Conservation (phyloP, 1,140 invertebrate genomes). For the Cotesia vestalis region DNA sequence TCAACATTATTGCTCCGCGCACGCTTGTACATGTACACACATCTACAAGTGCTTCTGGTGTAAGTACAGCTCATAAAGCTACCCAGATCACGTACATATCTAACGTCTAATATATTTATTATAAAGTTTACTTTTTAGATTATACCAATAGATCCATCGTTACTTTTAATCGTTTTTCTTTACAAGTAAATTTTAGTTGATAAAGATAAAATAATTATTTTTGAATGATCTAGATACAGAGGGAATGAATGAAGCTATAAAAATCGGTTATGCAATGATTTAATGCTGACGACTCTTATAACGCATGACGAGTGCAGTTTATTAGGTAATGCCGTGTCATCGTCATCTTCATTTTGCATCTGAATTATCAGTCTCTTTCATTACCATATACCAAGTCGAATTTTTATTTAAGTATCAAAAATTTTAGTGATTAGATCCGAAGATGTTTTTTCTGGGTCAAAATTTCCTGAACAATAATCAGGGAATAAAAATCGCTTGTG, state of each 20-base stretch:
- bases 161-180: too few species aligned
- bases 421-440: too few species aligned
- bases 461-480: conserved; percentile 34
- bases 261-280: not conserved
- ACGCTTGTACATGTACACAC: conserved; percentile 4
- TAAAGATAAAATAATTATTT: not conserved
- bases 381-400: too few species aligned
- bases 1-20: conserved; percentile 1
- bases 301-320: conserved; percentile 10
- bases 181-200: too few species aligned
- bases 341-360: not conserved
- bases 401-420: too few species aligned
- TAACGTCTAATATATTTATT: not conserved
- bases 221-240: not conserved
- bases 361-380: not conserved
- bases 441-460: too few species aligned
- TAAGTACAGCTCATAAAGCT: not conserved
- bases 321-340: not conserved
- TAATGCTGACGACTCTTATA: not conserved
- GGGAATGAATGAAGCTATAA: conserved; percentile 3
- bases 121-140: not conserved
- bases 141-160: too few species aligned
- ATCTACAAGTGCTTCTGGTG: not conserved
- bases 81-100: not conserved
- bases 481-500: conserved; percentile 41